Base-by-base conservation (phyloP, 2,113 vertebrate genomes). In the Charadrius vociferus region DNA sequence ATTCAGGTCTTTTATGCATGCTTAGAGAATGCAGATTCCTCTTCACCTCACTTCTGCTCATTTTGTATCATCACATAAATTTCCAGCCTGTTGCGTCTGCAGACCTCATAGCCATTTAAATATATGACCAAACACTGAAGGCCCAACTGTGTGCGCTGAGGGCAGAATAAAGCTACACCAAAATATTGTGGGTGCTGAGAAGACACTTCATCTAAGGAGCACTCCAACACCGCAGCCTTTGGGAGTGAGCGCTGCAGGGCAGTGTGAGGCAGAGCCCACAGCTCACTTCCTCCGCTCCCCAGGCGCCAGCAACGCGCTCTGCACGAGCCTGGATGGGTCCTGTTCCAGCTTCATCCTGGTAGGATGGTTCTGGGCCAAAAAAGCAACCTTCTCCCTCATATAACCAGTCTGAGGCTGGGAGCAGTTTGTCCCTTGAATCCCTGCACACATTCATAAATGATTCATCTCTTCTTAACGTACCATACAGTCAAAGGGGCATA, bases 281-380 rank as follows among this genome's bases (percentile, higher is more conserved):
- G 24, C 45, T 79, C 0, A 0, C 16, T 74, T 8, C 49, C 47
- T 29, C 24, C 53, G 50, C 47, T 71, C 34, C 36, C 27, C 2
- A 7, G 45, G 50, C 0, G 0, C 29, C 39, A 50, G 41, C 50
- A 65, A 45, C 0, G 0, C 30, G 34, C 70, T 75, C 39, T 15
- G 4, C 5, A 67, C 1, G 1, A 90, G 36, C 9, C 36, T n/a
- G 39, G 26, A 47, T 1, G 7, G 20, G 17, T 58, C 50, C 39
- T 78, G 18, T 21, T 77, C 50, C 55, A 80, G 29, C 29, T 50
- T 47, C 68, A 58, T 27, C 34, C 73, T 39, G 32, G 49, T 3
- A 56, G 32, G 50, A 88, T 34, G 14, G 9, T 22, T 74, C 71
- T 55, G 70, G 65, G 52, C 9, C 5, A 56, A 52, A 80, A 82